Evolutionary conservation across 2,888 invertebrate species (phyloP), one percentile per base, ranked within the genome.

Genomic region (Rotaria macrura): DNA sequence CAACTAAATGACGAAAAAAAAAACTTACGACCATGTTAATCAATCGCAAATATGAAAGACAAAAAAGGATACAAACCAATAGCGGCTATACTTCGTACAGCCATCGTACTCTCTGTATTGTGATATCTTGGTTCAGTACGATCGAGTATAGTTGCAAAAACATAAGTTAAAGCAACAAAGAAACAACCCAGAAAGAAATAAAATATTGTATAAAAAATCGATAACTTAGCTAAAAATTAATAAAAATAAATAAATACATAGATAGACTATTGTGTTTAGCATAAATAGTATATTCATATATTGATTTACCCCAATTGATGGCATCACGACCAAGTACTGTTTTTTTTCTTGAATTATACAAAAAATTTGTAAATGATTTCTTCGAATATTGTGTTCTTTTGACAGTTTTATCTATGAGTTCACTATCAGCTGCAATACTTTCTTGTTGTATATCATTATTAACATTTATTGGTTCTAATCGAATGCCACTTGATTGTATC

Each of bases 41-140:
- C 3, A 49, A 49, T 49, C 17, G 17, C 0, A 49, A 23, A 52
- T 23, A 23, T 20, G 5, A 52, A 52, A 23, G 20, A 52, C 5
- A 6, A 23, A 23, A 23, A 52, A 25, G 25, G 20, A 65, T 34
- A 65, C 65, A 20, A 65, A 65, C 65, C 34, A 65, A 65, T 14
- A 34, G 65, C 65, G 20, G 17, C 4, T 34, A 25, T 40, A 79
- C 79, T 43, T n/a, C 79, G 40, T 4, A 79, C 79, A 25, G 43
- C 79, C 79, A 79, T 79, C n/a, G 79, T 43, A 79, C 79, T 79
- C 43, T 43, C 43, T 10, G 43, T 79, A n/a, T 79, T 79, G n/a
- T n/a, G 20, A 79, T 79, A 79, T 40, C 23, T 23, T 79, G 79
- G 79, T 43, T 79, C 10, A n/a, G 9, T 25, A 12, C 79, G 79